Evolutionary conservation across 2,888 invertebrate species (phyloP).

Genomic region (Argyresthia albistria): DNA sequence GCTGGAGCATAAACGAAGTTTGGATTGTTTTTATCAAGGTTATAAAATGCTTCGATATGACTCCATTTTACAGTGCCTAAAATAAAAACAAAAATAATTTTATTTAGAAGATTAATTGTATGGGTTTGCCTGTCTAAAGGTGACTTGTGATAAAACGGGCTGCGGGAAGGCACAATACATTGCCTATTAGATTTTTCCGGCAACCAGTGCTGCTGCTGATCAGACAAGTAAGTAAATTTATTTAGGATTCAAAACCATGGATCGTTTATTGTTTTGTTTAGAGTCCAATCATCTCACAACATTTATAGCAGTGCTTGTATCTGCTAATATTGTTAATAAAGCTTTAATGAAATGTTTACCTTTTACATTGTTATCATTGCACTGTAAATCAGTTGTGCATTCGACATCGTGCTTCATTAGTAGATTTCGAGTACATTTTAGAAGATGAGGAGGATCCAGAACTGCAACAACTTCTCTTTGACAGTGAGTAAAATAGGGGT

Average conservation of each 20-base stretch:
- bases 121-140: neutral
- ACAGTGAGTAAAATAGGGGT: slow-evolving; percentile 6
- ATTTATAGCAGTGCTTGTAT: no score
- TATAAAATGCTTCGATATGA: slow-evolving; percentile 6
- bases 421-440: slow-evolving; percentile 13
- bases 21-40: slow-evolving; percentile 7
- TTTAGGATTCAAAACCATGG: no score
- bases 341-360: neutral
- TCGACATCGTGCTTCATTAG: slow-evolving; percentile 14
- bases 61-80: slow-evolving; percentile 4
- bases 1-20: slow-evolving; percentile 7
- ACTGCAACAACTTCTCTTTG: slow-evolving; percentile 9
- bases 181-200: no score
- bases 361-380: neutral
- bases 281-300: no score
- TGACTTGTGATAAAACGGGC: neutral
- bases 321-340: no score
- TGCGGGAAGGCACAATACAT: no score
- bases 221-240: neutral
- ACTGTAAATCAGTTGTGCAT: slow-evolving; percentile 4
- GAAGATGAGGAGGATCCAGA: slow-evolving; percentile 12
- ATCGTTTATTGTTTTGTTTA: no score
- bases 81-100: neutral
- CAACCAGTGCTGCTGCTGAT: no score
- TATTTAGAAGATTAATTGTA: neutral